These are phyloP conservation scores for Neostethus bicornis DNA, from an alignment of 2,797 vertebrate genomes.

Conservation along the genomic window DNA sequence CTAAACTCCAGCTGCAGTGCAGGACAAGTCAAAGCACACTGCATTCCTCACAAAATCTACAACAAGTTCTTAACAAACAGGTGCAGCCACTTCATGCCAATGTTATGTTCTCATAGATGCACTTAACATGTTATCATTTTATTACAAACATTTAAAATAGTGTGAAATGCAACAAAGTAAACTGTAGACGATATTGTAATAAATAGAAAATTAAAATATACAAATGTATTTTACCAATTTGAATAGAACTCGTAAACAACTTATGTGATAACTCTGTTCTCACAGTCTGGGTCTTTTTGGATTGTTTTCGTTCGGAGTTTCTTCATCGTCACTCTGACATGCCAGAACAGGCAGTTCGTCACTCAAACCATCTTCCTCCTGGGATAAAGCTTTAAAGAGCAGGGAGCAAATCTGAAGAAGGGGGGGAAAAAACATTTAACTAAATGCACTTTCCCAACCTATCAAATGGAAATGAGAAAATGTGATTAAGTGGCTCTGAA, in stretches of 20 bases:
- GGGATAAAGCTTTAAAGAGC: conserved; percentile 86
- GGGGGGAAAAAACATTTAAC: not conserved
- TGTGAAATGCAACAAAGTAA: not conserved
- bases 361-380: conserved; percentile 33
- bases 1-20: conserved; percentile 3
- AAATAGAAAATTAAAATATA: not conserved
- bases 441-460: too few species aligned
- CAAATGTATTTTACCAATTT: too few species aligned
- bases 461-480: too few species aligned
- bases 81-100: conserved; percentile 22
- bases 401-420: conserved; percentile 82
- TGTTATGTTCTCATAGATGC: not conserved
- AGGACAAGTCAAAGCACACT: conserved; percentile 9
- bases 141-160: not conserved
- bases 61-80: conserved; percentile 10
- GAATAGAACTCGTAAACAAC: not conserved
- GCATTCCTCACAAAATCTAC: conserved; percentile 37
- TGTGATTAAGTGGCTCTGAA: too few species aligned
- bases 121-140: not conserved
- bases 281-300: conserved; percentile 16
- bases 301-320: conserved; percentile 47
- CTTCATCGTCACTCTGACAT: conserved; percentile 84
- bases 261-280: conserved; percentile 2
- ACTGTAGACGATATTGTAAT: not conserved
- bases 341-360: conserved; percentile 72